Conservation (phyloP, 2,797 vertebrate genomes). For the Oryzias dopingdopingensis region DNA sequence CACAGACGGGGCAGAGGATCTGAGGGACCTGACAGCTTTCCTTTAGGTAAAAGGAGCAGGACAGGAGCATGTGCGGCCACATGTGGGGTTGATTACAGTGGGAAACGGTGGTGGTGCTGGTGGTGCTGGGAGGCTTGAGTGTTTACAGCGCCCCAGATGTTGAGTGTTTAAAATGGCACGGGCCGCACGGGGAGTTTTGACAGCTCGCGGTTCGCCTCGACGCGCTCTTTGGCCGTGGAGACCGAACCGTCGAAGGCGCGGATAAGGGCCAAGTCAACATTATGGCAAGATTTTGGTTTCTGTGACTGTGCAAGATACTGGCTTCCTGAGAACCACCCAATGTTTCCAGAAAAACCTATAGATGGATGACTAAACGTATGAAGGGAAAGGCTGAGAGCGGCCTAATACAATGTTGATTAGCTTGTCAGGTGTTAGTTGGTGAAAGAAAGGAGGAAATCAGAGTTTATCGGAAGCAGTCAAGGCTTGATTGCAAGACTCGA, state of each 20-base stretch:
- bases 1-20: conserved; percentile 34
- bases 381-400: neutral
- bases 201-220: conserved; percentile 56
- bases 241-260: conserved; percentile 63
- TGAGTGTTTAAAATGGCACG: conserved; percentile 68
- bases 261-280: conserved; percentile 65
- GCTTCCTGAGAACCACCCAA: conserved; percentile 66
- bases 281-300: conserved; percentile 43
- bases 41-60: conserved; percentile 38
- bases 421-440: neutral
- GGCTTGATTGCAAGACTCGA: neutral
- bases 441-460: conserved; percentile 4
- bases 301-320: conserved; percentile 35
- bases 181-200: conserved; percentile 51
- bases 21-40: conserved; percentile 59
- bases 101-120: neutral
- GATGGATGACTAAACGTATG: conserved; percentile 42
- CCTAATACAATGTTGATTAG: conserved; percentile 7
- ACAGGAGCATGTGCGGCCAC: conserved; percentile 50
- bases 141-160: conserved; percentile 73
- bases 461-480: neutral
- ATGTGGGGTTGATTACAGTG: conserved; percentile 66
- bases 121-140: conserved; percentile 22
- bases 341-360: conserved; percentile 25
- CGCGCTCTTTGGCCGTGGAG: conserved; percentile 36